Evolutionary conservation across 1,140 invertebrate species (phyloP), one percentile per base, ranked within the genome.

Genomic region (Neocloeon triangulifer): DNA sequence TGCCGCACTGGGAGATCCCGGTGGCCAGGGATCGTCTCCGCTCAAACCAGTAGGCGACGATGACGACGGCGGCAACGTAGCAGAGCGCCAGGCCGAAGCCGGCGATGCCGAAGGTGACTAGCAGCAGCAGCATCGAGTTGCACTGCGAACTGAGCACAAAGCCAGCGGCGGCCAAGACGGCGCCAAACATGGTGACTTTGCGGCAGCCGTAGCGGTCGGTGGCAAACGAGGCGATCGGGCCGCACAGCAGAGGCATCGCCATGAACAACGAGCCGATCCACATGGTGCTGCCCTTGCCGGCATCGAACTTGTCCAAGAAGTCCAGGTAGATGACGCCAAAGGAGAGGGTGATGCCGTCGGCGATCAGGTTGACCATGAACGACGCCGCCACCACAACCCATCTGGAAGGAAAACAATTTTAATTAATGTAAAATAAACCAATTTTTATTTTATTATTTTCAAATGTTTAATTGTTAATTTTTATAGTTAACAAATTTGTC

Each of bases 41-140:
- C 42, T 95, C 88, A 50, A 96, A 96, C 50, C 94, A 96, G 48
- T 89, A 91, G 2, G 88, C 85, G 3, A 96, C 88, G 39, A 88
- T 85, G 0, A 95, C 88, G 2, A 85, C 77, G 1, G 79, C 78
- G 1, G 84, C 75, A 2, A 91, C 81, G 46, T 80, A 85, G 43
- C 81, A 84, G 15, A 88, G 53, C 28, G 81, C 79, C 36, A 91
- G 56, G 6, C 82, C 84, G 39, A 85, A 76, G 1, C 82, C 84
- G 37, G 89, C 58, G 2, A 88, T 62, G 2, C 82, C 80, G 44
- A 88, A 85, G 0, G 80, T 85, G 26, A 89, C 51, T 43, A 79
- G 80, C 19, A 89, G 55, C 32, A 77, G 59, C 43, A 70, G 69
- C 58, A 85, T 71, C 14, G 73, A 78, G 41, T 69, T 65, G 4